Evolutionary conservation across 1,140 invertebrate genomes (phyloP).

Genomic region (Orchesella cincta): DNA sequence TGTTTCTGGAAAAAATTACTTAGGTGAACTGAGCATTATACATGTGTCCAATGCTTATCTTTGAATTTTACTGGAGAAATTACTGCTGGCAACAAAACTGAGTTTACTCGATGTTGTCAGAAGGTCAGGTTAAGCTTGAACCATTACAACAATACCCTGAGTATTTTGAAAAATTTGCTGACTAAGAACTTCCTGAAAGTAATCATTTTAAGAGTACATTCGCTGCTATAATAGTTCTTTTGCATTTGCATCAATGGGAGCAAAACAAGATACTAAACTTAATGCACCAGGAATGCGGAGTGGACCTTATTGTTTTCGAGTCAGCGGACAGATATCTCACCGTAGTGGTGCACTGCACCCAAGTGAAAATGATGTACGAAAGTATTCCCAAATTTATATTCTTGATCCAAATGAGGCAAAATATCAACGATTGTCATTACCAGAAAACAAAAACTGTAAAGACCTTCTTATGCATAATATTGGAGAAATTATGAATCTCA

Average conservation of each 20-base stretch:
- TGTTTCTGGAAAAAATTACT: too few species aligned
- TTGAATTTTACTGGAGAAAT: too few species aligned
- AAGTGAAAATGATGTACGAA: slow-evolving; percentile 1
- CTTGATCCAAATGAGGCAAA: slow-evolving; percentile 35
- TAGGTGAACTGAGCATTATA: too few species aligned
- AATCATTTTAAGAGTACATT: too few species aligned
- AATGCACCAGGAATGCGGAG: background rate
- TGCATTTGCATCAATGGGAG: slow-evolving; percentile 51
- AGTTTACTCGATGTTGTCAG: too few species aligned
- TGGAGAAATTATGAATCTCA: slow-evolving; percentile 28
- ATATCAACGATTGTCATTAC: slow-evolving; percentile 3
- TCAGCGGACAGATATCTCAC: slow-evolving; percentile 55
- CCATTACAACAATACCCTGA: too few species aligned
- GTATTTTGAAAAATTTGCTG: too few species aligned
- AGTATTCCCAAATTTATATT: slow-evolving; percentile 52
- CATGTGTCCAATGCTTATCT: too few species aligned
- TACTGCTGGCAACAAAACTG: too few species aligned
- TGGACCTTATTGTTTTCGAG: slow-evolving; percentile 51
- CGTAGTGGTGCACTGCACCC: slow-evolving; percentile 35
- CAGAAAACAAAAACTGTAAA: background rate
- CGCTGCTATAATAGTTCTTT: slow-evolving; percentile 52
- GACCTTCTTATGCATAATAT: slow-evolving; percentile 23
- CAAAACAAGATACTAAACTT: slow-evolving; percentile 35
- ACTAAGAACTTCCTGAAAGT: too few species aligned
- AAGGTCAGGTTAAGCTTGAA: too few species aligned